Base-by-base conservation (phyloP, 2,113 vertebrate genomes). In the Eptesicus fuscus region DNA sequence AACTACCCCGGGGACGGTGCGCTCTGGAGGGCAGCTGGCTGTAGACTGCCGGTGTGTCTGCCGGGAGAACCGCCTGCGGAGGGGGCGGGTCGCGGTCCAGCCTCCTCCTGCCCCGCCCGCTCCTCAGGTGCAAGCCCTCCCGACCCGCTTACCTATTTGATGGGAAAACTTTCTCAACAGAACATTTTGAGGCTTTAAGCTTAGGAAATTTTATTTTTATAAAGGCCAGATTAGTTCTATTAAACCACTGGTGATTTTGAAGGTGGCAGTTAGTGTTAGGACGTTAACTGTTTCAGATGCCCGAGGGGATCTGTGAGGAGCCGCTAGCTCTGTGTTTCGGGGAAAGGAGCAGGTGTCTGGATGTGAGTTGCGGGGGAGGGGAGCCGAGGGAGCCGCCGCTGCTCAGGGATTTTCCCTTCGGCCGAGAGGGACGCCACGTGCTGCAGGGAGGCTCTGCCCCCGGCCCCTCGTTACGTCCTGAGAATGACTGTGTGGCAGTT, bases 401-500 rank as follows among this genome's bases (percentile, higher is more conserved):
- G 63, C 63, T 65, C 63, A 65, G 63, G 63, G 28, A 65, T 65
- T 17, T n/a, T 63, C 30, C 61, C 6, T 14, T 32, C 30, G 28
- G 18, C 28, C 1, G 13, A 63, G 61, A 56, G 9, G 8, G 63
- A 16, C 63, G 14, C 14, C 63, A 4, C 2, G 5, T 28, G 63
- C 28, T 17, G 9, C 49, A 4, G 23, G 56, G 65, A 9, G 67
- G n/a, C 16, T 35, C n/a, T 9, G 59, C 25, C 53, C 14, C 23
- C 59, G 10, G 10, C 56, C 56, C 56, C 59, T 8, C 20, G 1
- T 56, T 56, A 22, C 4, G 23, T 28, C 59, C 63, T 32, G 63
- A 32, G 96, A n/a, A 8, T 17, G 2, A 16, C 49, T 22, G 12
- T 53, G 13, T 51, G 95, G 97, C 97, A 96, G 97, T 98, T 97